Evolutionary conservation across 1,140 invertebrate species (phyloP).

Genomic region (Drosophila baimaii): DNA sequence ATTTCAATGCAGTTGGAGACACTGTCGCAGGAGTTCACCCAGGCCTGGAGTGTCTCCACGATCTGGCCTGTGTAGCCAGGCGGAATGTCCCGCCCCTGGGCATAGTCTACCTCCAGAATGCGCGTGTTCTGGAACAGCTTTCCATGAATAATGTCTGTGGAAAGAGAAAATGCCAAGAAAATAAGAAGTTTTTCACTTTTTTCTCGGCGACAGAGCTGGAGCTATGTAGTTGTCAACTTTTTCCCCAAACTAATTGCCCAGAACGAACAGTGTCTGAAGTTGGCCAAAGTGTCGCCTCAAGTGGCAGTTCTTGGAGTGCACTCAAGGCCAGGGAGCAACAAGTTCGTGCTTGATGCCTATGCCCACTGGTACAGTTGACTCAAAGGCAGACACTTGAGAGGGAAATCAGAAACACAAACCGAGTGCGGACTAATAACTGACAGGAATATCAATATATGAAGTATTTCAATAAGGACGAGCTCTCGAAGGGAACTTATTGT

Average conservation of each 20-base stretch:
- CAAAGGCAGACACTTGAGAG: not conserved
- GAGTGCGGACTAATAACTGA: not conserved
- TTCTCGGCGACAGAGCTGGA: not conserved
- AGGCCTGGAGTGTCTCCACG: constrained; percentile 92
- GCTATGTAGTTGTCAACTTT: constrained; percentile 28
- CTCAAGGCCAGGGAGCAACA: constrained; percentile 20
- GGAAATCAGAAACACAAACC: not conserved
- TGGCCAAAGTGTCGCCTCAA: constrained; percentile 31
- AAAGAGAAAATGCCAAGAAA: constrained; percentile 3
- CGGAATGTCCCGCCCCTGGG: constrained; percentile 95
- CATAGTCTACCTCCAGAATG: constrained; percentile 96
- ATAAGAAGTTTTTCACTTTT: constrained; percentile 22
- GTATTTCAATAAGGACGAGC: not conserved
- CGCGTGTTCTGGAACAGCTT: constrained; percentile 98
- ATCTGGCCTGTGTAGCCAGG: constrained; percentile 91
- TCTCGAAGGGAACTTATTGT: not conserved
- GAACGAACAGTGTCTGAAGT: constrained; percentile 36
- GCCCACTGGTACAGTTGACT: not conserved
- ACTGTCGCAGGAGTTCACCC: constrained; percentile 96
- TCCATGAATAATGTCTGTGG: constrained; percentile 95
- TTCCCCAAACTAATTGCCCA: constrained; percentile 43
- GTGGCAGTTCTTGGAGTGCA: constrained; percentile 33
- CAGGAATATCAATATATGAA: not conserved
- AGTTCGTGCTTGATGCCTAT: constrained; percentile 7
- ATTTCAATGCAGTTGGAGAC: constrained; percentile 94